Percentiles rank a stretch among this genome's conserved stretches.
Conservation (phyloP, 2,113 vertebrate genomes). For the Dromaius novaehollandiae region DNA sequence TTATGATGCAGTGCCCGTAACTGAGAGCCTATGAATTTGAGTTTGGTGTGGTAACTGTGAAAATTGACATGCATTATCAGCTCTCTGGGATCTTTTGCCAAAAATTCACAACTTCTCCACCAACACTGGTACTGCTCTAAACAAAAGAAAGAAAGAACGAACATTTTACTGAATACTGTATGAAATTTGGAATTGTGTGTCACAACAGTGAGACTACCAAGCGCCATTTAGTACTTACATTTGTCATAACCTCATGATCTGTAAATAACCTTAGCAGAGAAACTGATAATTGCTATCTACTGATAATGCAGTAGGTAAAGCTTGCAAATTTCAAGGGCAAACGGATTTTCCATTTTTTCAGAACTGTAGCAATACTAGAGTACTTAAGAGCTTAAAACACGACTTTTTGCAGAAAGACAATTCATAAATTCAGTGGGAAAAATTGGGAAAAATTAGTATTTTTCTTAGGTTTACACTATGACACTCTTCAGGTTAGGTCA, state of each 20-base stretch:
- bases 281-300: not conserved
- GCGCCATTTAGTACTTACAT: not conserved
- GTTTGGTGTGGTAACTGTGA: constrained; percentile 79
- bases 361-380: not conserved
- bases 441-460: not conserved
- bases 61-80: constrained; percentile 72
- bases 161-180: not conserved
- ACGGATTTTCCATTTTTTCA: not conserved
- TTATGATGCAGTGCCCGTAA: constrained; percentile 61
- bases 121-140: constrained; percentile 75
- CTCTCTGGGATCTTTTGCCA: constrained; percentile 67
- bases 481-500: not conserved
- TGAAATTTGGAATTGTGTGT: not conserved
- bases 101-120: constrained; percentile 77
- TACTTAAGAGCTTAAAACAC: not conserved
- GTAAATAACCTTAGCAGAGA: not conserved
- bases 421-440: not conserved
- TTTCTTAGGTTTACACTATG: not conserved
- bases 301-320: not conserved
- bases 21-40: constrained; percentile 72
- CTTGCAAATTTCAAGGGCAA: not conserved
- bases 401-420: not conserved
- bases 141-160: not conserved
- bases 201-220: not conserved
- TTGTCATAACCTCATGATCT: not conserved